Conservation (phyloP, 1,140 invertebrate genomes). For the Zaprionus kolodkinae region DNA sequence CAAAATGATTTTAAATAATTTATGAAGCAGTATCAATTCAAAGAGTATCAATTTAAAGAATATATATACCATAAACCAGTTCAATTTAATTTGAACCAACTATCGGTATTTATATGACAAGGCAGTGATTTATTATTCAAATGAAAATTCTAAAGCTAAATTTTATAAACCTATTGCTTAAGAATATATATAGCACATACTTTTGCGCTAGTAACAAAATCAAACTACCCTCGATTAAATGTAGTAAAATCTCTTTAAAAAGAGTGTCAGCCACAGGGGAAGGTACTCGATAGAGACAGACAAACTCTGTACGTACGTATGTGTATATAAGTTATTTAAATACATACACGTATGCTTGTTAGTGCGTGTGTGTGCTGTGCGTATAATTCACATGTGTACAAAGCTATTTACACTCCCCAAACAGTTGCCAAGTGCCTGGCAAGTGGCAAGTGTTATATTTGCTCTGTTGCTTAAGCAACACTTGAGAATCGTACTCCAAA, state of each 20-base stretch:
- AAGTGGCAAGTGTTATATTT: slow-evolving; percentile 74
- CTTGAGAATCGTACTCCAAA: slow-evolving; percentile 39
- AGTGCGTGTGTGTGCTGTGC: slow-evolving; percentile 1
- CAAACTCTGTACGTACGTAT: neutral
- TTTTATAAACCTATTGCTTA: neutral
- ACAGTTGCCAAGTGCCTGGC: slow-evolving; percentile 46
- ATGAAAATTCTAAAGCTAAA: no score
- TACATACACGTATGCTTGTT: slow-evolving; percentile 19
- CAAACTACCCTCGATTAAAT: neutral
- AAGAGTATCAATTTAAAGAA: no score
- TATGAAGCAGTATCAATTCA: no score
- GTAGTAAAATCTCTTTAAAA: no score
- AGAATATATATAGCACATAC: neutral
- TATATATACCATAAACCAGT: no score
- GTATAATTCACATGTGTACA: neutral
- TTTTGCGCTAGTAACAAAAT: neutral
- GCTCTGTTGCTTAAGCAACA: slow-evolving; percentile 63
- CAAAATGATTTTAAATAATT: no score
- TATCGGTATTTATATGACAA: no score
- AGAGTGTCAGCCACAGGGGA: slow-evolving; percentile 18
- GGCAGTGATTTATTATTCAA: no score
- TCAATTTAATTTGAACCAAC: no score
- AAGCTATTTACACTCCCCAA: slow-evolving; percentile 42
- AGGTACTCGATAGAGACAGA: no score
- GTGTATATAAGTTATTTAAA: slow-evolving; percentile 17